Base-by-base conservation (phyloP, 2,113 vertebrate species). In the Benthochromis sp. region DNA sequence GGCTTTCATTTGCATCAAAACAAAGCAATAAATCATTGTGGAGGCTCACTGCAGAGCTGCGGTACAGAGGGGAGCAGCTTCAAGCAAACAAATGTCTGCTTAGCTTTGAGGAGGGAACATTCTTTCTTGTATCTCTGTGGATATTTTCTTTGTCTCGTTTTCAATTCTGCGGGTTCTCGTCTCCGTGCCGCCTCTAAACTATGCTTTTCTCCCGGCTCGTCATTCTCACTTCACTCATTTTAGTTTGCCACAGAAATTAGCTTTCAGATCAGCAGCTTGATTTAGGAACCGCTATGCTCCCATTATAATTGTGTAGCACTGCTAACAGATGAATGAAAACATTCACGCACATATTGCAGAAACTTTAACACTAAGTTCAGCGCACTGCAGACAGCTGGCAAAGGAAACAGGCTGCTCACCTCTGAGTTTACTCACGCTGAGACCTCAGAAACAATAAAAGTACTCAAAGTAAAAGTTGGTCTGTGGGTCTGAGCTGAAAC, bases 1-100 rank as follows among this genome's bases (percentile, higher is more conserved):
- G 47, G 76, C 57, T 92, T 90, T 90, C 89, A 92, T 93, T 88
- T 92, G 85, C 86, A 88, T 94, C 90, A 90, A 93, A 94, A 94
- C 92, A 92, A 92, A 93, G 89, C 63, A 69, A 88, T 93, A 90
- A 92, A 92, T 92, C 87, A 89, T 2, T 2, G 69, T 9, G 76
- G 54, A 81, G 86, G 13, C 61, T 84, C 52, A 40, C 81, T 21
- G 83, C 71, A 55, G 81, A 88, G 83, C 61, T 45, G 5, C 34
- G 71, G 63, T 5, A 14, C 29, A 8, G 45, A 66, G 13, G 43
- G 40, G 27, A 76, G 81, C 79, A 36, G 84, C 88, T 90, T 14
- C 66, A 11, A 82, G 89, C 86, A 66, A 83, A 90, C 87, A 90
- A 71, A 82, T 66, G 66, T 40, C 82, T 87, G 85, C 82, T 88